phyloP scores from a whole-genome alignment of 2,113 vertebrate genomes.

The Microtus oregoni region DNA sequence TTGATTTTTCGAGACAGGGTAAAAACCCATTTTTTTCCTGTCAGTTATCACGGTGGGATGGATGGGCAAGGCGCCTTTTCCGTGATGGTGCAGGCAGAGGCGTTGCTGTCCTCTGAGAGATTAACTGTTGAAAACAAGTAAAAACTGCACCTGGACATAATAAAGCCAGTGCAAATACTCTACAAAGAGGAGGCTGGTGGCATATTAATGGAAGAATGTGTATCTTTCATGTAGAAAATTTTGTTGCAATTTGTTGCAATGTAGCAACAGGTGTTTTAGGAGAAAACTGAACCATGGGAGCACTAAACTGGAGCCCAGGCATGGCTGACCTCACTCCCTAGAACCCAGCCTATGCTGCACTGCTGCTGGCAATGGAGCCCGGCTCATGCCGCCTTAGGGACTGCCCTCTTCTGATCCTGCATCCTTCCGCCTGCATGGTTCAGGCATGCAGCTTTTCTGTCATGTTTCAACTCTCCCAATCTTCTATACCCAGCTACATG shows the following conservation, averaged over 20 bases:
- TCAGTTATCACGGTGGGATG: neutral
- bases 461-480: neutral
- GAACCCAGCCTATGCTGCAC: too few species aligned
- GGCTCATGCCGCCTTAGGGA: neutral
- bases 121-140: neutral
- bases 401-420: neutral
- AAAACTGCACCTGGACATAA: neutral
- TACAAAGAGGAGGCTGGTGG: neutral
- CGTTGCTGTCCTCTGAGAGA: neutral
- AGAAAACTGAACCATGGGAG: neutral
- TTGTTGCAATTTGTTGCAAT: too few species aligned
- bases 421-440: too few species aligned
- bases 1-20: too few species aligned
- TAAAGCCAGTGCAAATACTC: neutral
- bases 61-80: neutral
- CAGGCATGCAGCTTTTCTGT: neutral
- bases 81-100: neutral
- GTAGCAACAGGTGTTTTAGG: neutral
- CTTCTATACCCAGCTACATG: neutral
- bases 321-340: accelerated
- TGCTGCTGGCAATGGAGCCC: neutral
- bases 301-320: too few species aligned
- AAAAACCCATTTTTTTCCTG: neutral
- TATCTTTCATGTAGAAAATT: neutral
- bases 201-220: neutral